Evolutionary conservation across 2,888 invertebrate genomes (phyloP).

Genomic region (Teleiodes luculella): DNA sequence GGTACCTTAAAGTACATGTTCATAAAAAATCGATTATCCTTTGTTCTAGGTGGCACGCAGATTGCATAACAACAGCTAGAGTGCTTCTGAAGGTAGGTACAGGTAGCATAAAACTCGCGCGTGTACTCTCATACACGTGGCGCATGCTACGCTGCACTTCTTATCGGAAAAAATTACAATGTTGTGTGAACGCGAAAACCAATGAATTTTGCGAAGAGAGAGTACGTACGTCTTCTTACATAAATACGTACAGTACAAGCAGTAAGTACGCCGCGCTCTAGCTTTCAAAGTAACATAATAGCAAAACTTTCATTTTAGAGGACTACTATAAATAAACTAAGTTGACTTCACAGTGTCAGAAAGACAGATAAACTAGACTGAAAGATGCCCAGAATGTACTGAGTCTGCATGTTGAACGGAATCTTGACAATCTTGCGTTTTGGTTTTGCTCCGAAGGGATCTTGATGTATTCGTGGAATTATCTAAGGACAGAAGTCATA

Average conservation of each 20-base stretch:
- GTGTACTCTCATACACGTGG: conserved; percentile 49
- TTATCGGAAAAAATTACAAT: conserved; percentile 60
- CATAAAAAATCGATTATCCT: conserved; percentile 50
- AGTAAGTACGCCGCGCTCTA: conserved; percentile 17
- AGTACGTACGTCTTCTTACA: conserved; percentile 32
- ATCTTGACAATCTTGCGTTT: too few species aligned
- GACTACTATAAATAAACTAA: too few species aligned
- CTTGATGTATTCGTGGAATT: too few species aligned
- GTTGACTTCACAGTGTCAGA: too few species aligned
- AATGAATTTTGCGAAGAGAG: conserved; percentile 57
- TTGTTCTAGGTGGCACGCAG: conserved; percentile 33
- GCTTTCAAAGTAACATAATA: background rate
- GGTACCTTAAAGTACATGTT: conserved; percentile 23
- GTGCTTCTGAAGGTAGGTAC: background rate
- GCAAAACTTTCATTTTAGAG: too few species aligned
- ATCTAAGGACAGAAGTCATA: too few species aligned
- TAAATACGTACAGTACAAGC: conserved; percentile 45
- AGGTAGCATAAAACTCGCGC: conserved; percentile 23
- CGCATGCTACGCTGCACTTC: conserved; percentile 40
- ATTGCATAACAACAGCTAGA: conserved; percentile 21
- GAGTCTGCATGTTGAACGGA: too few species aligned
- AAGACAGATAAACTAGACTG: too few species aligned
- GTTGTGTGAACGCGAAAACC: conserved; percentile 54
- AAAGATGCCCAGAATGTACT: too few species aligned
- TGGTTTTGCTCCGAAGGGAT: too few species aligned